These are phyloP conservation scores for Agriopis leucophaearia DNA, from an alignment of 2,888 invertebrate genomes.

Conservation along the genomic window DNA sequence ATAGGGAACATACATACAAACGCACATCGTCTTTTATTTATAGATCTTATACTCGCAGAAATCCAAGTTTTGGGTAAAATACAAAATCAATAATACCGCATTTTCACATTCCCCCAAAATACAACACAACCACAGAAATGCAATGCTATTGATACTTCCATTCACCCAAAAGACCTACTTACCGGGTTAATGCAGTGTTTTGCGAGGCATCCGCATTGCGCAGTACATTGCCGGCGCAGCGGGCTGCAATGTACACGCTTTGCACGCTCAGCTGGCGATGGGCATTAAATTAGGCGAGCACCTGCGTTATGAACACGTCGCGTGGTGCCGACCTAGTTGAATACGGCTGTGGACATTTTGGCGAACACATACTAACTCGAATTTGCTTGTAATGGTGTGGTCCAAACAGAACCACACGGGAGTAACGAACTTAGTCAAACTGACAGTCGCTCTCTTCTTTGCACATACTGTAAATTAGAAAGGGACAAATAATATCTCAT, in stretches of 20 bases:
- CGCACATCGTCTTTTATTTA: too few species aligned
- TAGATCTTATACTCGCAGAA: too few species aligned
- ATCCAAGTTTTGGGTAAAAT: background rate
- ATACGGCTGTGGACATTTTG: conserved; percentile 1
- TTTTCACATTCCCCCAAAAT: background rate
- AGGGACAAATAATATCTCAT: too few species aligned
- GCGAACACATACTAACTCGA: background rate
- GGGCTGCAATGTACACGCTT: conserved; percentile 21
- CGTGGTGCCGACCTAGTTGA: conserved; percentile 15
- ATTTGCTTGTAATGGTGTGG: background rate
- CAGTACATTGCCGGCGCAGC: conserved; percentile 32
- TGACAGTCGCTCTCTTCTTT: too few species aligned
- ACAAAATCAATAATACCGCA: background rate
- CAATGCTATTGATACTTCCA: background rate
- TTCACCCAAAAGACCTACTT: conserved; percentile 10
- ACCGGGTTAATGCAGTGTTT: conserved; percentile 35
- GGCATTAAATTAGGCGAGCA: conserved; percentile 34
- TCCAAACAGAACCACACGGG: too few species aligned
- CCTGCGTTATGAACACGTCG: conserved; percentile 25
- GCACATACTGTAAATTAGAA: too few species aligned
- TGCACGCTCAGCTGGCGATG: conserved; percentile 36
- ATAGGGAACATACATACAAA: too few species aligned
- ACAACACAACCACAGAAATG: background rate
- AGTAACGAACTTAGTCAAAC: too few species aligned
- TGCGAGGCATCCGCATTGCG: conserved; percentile 48